These are phyloP conservation scores for Chionodraco myersi DNA, from an alignment of 2,113 vertebrate species.

Conservation along the genomic window DNA sequence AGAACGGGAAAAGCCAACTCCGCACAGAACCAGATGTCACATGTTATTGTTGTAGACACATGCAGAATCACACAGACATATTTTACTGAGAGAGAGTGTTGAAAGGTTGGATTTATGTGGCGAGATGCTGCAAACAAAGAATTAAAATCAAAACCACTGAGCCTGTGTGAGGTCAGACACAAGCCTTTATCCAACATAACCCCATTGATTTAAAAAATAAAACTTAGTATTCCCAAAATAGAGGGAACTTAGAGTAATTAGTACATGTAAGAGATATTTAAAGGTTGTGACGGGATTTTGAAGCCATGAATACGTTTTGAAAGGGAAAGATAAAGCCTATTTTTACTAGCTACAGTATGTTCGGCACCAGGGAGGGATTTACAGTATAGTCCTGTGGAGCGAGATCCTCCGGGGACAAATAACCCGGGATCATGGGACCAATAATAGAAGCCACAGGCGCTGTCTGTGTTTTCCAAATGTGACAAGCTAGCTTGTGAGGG, in stretches of 20 bases:
- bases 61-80: constrained; percentile 52
- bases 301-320: background rate
- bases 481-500: background rate
- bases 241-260: background rate
- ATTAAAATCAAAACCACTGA: constrained; percentile 48
- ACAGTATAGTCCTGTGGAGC: background rate
- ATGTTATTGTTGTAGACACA: constrained; percentile 66
- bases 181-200: background rate
- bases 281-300: background rate
- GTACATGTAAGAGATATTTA: background rate
- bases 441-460: background rate
- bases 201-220: background rate
- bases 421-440: background rate
- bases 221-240: background rate
- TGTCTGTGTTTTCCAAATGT: constrained; percentile 1
- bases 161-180: constrained; percentile 17
- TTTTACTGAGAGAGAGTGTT: constrained; percentile 53
- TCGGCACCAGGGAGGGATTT: background rate
- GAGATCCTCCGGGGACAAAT: background rate
- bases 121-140: constrained; percentile 45
- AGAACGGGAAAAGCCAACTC: constrained; percentile 46
- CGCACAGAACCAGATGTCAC: constrained; percentile 70
- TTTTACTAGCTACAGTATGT: background rate
- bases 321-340: background rate
- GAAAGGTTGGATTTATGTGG: constrained; percentile 51